Evolutionary conservation across 2,888 invertebrate species (phyloP), one percentile per base, ranked within the genome.

Genomic region (Trachelus troglodyta): DNA sequence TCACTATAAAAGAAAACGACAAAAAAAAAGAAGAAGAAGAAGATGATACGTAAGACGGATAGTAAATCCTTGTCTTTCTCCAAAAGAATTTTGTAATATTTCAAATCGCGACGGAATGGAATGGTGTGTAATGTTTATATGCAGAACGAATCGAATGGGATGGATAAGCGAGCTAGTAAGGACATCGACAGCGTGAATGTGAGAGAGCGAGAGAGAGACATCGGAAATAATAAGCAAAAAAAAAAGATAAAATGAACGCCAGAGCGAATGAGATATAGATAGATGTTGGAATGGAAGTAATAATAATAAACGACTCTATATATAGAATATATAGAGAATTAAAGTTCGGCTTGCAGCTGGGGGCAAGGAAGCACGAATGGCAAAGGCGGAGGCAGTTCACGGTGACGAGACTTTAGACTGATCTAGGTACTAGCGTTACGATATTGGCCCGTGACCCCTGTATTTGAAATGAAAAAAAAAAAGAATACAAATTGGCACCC

Each of bases 321-420:
- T 75, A 76, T 76, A 40, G 68, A 76, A 56, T 56, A 56, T 56
- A 56, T 56, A 56, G 56, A 56, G 56, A 56, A 56, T 56, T 15
- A 56, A 56, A 56, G 56, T 56, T 56, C 56, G 56, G 23, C 56
- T 56, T 56, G 56, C 56, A 56, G 35, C 35, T 0, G 35, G 56
- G 9, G 56, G 79, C 81, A 80, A 79, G 82, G 81, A 79, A 82
- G 81, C 81, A 81, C 81, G 82, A 81, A 81, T 83, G 84, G 83
- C 82, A 86, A 85, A 89, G 88, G 90, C 90, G 86, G 89, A 90
- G 86, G 88, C 90, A 91, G 91, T 90, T 91, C 89, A 90, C 90
- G 89, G 91, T 91, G 88, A 90, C 90, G 91, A 91, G 91, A 91
- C 90, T 91, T 91, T 91, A 91, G 91, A 91, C 91, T 91, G 91